These are phyloP conservation scores for Cryptocheilus praepositus DNA, from an alignment of 2,888 invertebrate species.

Conservation along the genomic window DNA sequence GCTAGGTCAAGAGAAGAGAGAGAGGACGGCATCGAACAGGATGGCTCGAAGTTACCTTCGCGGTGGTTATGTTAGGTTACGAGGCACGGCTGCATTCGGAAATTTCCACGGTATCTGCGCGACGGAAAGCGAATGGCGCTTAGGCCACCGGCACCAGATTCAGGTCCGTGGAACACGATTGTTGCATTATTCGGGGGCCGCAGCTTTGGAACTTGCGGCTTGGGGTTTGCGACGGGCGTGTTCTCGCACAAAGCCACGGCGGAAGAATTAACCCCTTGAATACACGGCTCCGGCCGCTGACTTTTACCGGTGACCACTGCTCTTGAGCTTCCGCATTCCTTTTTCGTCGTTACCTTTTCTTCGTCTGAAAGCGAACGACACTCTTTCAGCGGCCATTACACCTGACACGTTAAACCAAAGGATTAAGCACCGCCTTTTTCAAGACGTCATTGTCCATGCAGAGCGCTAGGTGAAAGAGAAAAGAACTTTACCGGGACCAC, in stretches of 20 bases:
- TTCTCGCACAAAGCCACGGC: constrained; percentile 35
- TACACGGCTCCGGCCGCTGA: constrained; percentile 38
- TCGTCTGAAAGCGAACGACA: background rate
- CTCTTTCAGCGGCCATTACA: background rate
- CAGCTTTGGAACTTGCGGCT: constrained; percentile 70
- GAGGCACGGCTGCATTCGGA: constrained; percentile 46
- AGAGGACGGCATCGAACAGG: constrained; percentile 16
- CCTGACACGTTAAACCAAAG: no score
- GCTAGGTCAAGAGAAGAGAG: background rate
- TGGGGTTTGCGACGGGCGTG: constrained; percentile 39
- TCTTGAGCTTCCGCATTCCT: constrained; percentile 29
- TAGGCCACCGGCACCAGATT: constrained; percentile 52
- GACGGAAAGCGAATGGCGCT: constrained; percentile 33
- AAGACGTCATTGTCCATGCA: no score
- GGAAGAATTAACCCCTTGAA: constrained; percentile 56
- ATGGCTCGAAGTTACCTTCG: constrained; percentile 56
- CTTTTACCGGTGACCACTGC: constrained; percentile 41
- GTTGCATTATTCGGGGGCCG: constrained; percentile 71
- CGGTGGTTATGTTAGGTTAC: constrained; percentile 55
- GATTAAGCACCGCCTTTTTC: no score
- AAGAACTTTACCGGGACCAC: no score
- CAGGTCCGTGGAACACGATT: constrained; percentile 65
- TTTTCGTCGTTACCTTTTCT: constrained; percentile 11
- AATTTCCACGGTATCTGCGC: constrained; percentile 49
- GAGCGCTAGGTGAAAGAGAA: no score